A percentile compares a stretch with the other conserved stretches of the same genome.
Evolutionary conservation across 2,113 vertebrate species (phyloP).

Genomic region (Promerops cafer): DNA sequence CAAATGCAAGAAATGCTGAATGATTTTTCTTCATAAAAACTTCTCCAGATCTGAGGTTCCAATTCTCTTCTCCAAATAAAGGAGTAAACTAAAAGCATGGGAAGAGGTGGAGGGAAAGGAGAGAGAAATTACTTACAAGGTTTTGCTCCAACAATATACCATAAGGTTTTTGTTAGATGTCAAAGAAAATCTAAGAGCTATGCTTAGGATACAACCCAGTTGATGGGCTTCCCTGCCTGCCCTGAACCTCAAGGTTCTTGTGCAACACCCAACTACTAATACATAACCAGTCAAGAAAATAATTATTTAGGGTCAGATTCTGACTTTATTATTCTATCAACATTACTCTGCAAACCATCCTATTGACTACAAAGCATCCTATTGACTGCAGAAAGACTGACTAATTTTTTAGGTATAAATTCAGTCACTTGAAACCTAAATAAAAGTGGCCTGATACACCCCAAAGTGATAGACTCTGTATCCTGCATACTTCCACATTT

Average conservation of each 20-base stretch:
- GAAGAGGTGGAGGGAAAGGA: not conserved
- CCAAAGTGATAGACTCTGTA: not conserved
- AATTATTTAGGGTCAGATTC: not conserved
- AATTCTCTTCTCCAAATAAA: slow-evolving; percentile 17
- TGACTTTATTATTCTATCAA: not conserved
- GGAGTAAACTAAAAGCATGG: slow-evolving; percentile 44
- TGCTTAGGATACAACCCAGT: not conserved
- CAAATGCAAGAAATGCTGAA: not conserved
- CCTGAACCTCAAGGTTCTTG: not conserved
- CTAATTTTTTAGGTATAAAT: not conserved
- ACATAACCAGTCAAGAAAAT: not conserved
- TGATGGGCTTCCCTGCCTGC: not conserved
- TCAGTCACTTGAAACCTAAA: not conserved
- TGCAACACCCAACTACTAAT: not conserved
- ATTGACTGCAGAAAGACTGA: not conserved
- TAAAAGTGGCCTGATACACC: not conserved
- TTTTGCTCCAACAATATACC: not conserved
- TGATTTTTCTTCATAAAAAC: slow-evolving; percentile 62
- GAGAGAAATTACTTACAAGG: not conserved
- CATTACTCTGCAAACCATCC: not conserved
- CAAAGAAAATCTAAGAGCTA: not conserved
- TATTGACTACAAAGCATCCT: not conserved
- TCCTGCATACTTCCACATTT: not conserved
- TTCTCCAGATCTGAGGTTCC: slow-evolving; percentile 64
- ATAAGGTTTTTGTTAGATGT: not conserved